These are phyloP conservation scores for Lagria hirta DNA, from an alignment of 2,888 invertebrate genomes.

Conservation along the genomic window DNA sequence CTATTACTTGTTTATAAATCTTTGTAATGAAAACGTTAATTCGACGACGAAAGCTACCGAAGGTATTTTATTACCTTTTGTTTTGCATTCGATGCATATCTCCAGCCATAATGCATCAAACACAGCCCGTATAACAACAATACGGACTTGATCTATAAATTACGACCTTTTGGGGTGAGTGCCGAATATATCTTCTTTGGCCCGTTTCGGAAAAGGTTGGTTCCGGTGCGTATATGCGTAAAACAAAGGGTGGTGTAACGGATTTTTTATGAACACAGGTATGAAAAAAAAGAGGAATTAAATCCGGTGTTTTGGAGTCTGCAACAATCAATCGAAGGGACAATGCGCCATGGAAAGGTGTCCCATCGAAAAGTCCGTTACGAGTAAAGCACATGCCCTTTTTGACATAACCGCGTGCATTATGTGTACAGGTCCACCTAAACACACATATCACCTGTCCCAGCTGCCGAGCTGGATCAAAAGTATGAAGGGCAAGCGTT, in stretches of 20 bases:
- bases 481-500: conserved; percentile 6
- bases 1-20: too few species aligned
- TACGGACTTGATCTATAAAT: too few species aligned
- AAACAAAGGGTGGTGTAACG: conserved; percentile 10
- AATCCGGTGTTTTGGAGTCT: conserved; percentile 17
- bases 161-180: too few species aligned
- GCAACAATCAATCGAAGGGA: conserved; percentile 2
- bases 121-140: too few species aligned
- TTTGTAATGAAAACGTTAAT: too few species aligned
- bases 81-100: too few species aligned
- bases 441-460: conserved; percentile 24
- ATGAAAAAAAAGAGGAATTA: conserved; percentile 10
- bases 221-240: too few species aligned
- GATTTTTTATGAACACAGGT: conserved; percentile 14
- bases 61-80: too few species aligned
- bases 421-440: conserved; percentile 28
- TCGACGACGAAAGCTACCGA: too few species aligned
- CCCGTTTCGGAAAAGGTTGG: too few species aligned
- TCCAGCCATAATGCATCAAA: too few species aligned
- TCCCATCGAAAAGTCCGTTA: conserved; percentile 35
- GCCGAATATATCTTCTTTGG: too few species aligned
- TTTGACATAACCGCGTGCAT: conserved; percentile 33
- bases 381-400: conserved; percentile 33
- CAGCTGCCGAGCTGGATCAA: conserved; percentile 24
- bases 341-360: conserved; percentile 27